These are phyloP conservation scores for Bufo bufo DNA, from an alignment of 2,113 vertebrate genomes.

Conservation along the genomic window DNA sequence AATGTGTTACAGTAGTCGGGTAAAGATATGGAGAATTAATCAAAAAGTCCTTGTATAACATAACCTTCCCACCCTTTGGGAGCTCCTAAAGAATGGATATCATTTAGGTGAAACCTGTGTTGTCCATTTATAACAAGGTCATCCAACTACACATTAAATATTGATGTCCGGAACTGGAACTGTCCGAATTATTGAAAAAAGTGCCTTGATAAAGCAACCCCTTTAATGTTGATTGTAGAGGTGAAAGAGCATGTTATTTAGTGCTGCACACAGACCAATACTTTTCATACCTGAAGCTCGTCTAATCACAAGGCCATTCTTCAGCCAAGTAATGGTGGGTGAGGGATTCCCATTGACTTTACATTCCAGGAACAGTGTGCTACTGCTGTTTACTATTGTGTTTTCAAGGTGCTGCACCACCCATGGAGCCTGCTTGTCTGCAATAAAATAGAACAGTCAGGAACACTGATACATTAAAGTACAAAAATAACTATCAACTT, in stretches of 20 bases:
- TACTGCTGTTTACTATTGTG: conserved; percentile 85
- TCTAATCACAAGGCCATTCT: conserved; percentile 75
- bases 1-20: neutral
- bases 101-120: too few relatives aligned
- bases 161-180: too few relatives aligned
- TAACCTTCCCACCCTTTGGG: too few relatives aligned
- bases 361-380: conserved; percentile 81
- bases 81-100: too few relatives aligned
- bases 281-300: conserved; percentile 78
- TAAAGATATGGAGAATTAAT: neutral
- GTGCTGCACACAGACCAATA: neutral
- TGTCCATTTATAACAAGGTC: too few relatives aligned
- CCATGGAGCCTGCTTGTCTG: conserved; percentile 75
- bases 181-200: neutral
- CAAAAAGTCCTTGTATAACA: too few relatives aligned
- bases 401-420: conserved; percentile 84
- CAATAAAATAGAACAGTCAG: neutral
- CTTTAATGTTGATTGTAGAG: neutral
- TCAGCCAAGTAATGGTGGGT: conserved; percentile 80
- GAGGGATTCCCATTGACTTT: conserved; percentile 75
- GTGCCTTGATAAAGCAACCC: neutral
- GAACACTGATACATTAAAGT: neutral
- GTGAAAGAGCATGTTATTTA: neutral
- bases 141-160: too few relatives aligned
- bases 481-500: neutral